Evolutionary conservation across 2,888 invertebrate species (phyloP).

Genomic region (Zelleria hepariella): DNA sequence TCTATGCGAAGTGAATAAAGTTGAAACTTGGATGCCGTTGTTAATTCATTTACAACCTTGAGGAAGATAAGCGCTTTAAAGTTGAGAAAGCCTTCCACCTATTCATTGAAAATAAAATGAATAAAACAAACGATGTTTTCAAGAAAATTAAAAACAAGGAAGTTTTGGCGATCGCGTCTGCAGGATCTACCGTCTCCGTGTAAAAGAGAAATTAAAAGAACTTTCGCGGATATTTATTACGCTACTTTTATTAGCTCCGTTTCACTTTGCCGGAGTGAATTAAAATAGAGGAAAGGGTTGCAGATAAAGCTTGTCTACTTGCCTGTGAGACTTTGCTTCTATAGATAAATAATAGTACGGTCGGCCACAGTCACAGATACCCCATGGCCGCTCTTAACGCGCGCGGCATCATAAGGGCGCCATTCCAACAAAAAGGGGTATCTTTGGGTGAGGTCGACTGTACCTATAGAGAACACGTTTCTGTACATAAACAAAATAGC

Average conservation of each 20-base stretch:
- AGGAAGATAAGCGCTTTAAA: conserved; percentile 55
- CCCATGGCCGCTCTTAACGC: too few species aligned
- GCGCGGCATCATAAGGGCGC: too few species aligned
- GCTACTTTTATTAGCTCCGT: conserved; percentile 56
- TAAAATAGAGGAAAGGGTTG: conserved; percentile 20
- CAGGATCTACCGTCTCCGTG: conserved; percentile 64
- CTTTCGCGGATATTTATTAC: conserved; percentile 70
- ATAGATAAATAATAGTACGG: too few species aligned
- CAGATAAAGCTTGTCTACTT: neutral
- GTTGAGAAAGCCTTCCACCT: conserved; percentile 62
- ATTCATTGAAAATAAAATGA: conserved; percentile 62
- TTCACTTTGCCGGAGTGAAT: conserved; percentile 45
- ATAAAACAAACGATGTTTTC: conserved; percentile 65
- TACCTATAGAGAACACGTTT: too few species aligned
- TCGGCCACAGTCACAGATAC: too few species aligned
- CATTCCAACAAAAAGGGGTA: too few species aligned
- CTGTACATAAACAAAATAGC: too few species aligned
- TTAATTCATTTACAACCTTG: conserved; percentile 35
- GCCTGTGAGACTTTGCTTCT: neutral
- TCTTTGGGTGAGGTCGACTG: too few species aligned
- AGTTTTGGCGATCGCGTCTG: conserved; percentile 65
- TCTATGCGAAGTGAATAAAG: conserved; percentile 34
- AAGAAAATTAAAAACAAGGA: conserved; percentile 71
- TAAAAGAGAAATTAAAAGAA: conserved; percentile 71
- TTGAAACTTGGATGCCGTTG: conserved; percentile 31